Conservation (phyloP, 92 coral and sea anemone species). For the Epizoanthus scotinus region DNA sequence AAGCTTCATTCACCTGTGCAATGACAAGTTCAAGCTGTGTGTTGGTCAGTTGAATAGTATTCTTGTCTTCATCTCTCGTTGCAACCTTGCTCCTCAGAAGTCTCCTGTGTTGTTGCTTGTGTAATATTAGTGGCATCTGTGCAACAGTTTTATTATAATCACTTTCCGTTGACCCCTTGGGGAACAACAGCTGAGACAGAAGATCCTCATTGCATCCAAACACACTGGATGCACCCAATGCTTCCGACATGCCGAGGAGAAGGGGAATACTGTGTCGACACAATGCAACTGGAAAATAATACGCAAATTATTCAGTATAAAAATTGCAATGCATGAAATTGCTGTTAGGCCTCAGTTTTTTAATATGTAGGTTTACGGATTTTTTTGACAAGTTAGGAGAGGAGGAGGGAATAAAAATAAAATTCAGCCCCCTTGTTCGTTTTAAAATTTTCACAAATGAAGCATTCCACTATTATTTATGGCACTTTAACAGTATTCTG, state of each 20-base stretch:
- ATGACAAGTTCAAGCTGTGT: conserved; percentile 53
- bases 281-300: conserved; percentile 52
- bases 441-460: too few relatives aligned
- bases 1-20: conserved; percentile 41
- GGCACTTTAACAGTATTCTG: too few relatives aligned
- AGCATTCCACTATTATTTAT: too few relatives aligned
- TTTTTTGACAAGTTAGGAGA: too few relatives aligned
- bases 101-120: conserved; percentile 30
- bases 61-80: conserved; percentile 31
- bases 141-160: conserved; percentile 2
- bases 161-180: conserved; percentile 41
- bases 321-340: too few relatives aligned
- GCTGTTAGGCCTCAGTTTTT: too few relatives aligned
- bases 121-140: conserved; percentile 6
- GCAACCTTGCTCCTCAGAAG: conserved; percentile 8
- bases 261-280: conserved; percentile 85
- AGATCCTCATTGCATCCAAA: conserved; percentile 61
- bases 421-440: too few relatives aligned
- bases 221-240: conserved; percentile 79
- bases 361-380: too few relatives aligned
- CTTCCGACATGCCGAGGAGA: conserved; percentile 91
- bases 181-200: conserved; percentile 54
- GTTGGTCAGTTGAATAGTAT: conserved; percentile 50
- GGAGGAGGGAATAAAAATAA: too few relatives aligned
- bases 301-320: too few relatives aligned